A percentile compares a stretch with the other conserved stretches of the same genome.
Conservation (phyloP, 2,797 vertebrate species). For the Microctenopoma lineatum region DNA sequence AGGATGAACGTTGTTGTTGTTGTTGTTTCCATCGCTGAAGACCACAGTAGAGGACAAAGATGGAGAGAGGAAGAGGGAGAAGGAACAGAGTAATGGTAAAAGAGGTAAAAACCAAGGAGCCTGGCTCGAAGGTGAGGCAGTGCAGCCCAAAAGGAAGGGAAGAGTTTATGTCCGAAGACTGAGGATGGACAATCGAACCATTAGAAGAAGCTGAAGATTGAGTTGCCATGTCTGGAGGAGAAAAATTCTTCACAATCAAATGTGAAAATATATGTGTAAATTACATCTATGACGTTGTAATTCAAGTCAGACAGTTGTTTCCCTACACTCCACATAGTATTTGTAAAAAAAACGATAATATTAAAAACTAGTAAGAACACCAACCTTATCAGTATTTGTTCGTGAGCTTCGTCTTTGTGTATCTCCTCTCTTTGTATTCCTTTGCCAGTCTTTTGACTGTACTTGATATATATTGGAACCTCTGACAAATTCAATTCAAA, state of each 20-base stretch:
- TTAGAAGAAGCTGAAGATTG: background rate
- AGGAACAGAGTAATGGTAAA: too few relatives aligned
- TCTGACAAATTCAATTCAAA: background rate
- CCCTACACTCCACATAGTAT: too few relatives aligned
- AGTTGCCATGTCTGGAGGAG: conserved; percentile 12
- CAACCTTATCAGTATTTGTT: background rate
- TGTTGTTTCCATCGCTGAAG: too few relatives aligned
- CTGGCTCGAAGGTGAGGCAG: background rate
- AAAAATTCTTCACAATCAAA: too few relatives aligned
- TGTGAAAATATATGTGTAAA: too few relatives aligned
- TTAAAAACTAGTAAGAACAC: background rate
- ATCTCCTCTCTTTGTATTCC: background rate
- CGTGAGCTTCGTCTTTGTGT: background rate
- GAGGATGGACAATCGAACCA: background rate
- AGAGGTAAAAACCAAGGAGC: too few relatives aligned
- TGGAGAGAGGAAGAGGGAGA: too few relatives aligned
- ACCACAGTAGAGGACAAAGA: too few relatives aligned
- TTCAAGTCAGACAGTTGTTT: too few relatives aligned
- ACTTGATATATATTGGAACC: background rate
- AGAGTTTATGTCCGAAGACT: background rate
- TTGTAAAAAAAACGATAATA: background rate
- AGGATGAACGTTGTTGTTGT: too few relatives aligned
- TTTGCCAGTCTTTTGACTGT: background rate
- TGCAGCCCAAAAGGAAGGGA: rapidly evolving
- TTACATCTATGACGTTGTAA: too few relatives aligned